phyloP scores from a whole-genome alignment of 2,797 vertebrate species.

The Pagetopsis macropterus region DNA sequence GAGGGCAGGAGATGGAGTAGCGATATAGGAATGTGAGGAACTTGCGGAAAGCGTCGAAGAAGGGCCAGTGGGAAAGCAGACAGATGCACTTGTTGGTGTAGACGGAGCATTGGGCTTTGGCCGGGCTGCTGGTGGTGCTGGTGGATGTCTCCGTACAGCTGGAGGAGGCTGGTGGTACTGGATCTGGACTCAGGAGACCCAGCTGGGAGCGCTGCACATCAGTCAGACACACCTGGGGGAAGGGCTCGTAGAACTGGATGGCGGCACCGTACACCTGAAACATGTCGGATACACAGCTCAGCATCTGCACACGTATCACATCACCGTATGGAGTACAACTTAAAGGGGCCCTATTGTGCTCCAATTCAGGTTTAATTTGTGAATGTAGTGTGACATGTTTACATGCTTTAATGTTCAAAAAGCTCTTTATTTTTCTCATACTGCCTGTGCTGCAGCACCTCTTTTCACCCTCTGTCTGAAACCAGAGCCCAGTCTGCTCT shows the following conservation, averaged over 20 bases:
- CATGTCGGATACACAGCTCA: not conserved
- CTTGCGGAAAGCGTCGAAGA: conserved; percentile 97
- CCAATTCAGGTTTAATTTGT: too few species aligned
- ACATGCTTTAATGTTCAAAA: too few species aligned
- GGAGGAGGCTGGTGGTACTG: conserved; percentile 67
- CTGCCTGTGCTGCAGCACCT: too few species aligned
- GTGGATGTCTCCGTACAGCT: not conserved
- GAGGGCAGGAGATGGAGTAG: conserved; percentile 98
- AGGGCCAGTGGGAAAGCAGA: conserved; percentile 97
- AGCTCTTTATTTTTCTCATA: too few species aligned
- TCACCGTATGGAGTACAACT: too few species aligned
- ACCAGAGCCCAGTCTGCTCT: too few species aligned
- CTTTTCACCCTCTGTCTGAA: too few species aligned
- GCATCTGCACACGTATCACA: not conserved
- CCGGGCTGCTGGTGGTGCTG: not conserved
- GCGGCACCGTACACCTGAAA: conserved; percentile 80
- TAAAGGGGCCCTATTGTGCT: too few species aligned
- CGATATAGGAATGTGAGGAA: conserved; percentile 98
- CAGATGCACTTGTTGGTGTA: conserved; percentile 98
- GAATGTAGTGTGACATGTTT: too few species aligned
- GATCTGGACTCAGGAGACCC: conserved; percentile 81
- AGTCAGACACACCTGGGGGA: conserved; percentile 89
- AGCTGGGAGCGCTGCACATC: conserved; percentile 91
- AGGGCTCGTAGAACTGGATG: conserved; percentile 91
- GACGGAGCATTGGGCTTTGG: conserved; percentile 55